Percentiles rank a stretch among this genome's conserved stretches.
Evolutionary conservation across 2,113 vertebrate genomes (phyloP).

Genomic region (Gracilinanus agilis): DNA sequence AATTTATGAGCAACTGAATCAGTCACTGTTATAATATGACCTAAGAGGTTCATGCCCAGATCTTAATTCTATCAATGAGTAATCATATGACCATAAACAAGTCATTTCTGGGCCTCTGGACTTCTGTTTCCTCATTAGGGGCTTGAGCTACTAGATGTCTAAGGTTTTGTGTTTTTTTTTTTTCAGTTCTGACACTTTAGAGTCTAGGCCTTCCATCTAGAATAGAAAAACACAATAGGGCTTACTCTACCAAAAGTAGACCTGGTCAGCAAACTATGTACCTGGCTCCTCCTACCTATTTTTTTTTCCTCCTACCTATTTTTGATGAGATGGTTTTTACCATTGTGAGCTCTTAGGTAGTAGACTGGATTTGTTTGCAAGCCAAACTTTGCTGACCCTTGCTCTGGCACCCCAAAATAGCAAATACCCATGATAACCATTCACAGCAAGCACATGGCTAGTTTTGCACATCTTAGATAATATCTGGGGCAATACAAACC

Average conservation of each 20-base stretch:
- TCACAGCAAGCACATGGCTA: neutral
- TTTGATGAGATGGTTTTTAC: neutral
- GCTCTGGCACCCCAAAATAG: neutral
- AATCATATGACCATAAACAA: neutral
- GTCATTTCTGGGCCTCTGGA: neutral
- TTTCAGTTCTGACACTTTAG: neutral
- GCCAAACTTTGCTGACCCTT: neutral
- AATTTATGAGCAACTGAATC: neutral
- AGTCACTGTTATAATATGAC: neutral
- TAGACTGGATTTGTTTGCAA: neutral
- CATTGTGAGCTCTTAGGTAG: neutral
- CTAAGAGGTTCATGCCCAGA: neutral
- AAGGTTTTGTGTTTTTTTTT: neutral
- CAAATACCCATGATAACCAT: neutral
- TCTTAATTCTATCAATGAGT: neutral
- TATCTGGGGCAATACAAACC: neutral
- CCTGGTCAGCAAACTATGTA: neutral
- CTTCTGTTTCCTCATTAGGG: neutral
- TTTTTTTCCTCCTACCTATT: neutral
- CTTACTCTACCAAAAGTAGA: neutral
- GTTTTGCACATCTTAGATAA: neutral
- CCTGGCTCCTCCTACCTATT: neutral
- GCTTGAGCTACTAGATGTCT: neutral
- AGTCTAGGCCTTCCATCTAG: neutral
- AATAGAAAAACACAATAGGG: neutral